Base-by-base conservation (phyloP, 1,140 invertebrate species). In the Luehdorfia chinensis region DNA sequence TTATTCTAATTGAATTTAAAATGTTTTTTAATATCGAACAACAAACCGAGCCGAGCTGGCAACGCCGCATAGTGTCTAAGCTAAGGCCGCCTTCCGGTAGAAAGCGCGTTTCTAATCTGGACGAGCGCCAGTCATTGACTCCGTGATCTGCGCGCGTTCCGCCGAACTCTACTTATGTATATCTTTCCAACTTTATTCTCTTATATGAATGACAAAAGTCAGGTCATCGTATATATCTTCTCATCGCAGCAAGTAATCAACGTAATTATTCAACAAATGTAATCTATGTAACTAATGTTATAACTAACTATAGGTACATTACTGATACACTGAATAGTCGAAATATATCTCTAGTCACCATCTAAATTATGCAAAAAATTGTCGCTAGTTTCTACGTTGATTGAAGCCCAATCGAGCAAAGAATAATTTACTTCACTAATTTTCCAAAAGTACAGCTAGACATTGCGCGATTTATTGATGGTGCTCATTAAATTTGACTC, bases 51-150 rank as follows among this genome's bases (percentile, higher is more conserved):
- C 46, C 63, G 59, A 50, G 55, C 57, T 64, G 75, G 74, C 77
- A 78, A 78, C 77, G 66, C 43, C 77, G 74, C 70, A 23, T 37
- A 14, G 39, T 33, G 34, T 66, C 60, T 62, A 72, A 53, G 43
- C 31, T 69, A 62, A 39, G 48, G 59, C 70, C 72, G 75, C 73
- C 71, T 59, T 64, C 47, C 45, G 49, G 61, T 79, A 81, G 77
- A 81, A 81, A 81, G 77, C 69, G 68, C 65, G 75, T 81, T 81
- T 79, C 78, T 83, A 83, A 83, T 83, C 75, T 83, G 58, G 64
- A 63, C 65, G 59, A 27, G 43, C 36, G 49, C 19, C 78, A 83
- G 74, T 83, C 78, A 83, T 66, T 83, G 78, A 83, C 78, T 79
- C 74, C 73, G 62, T 50, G 59, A 36, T 11, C 30, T 43, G 45